Evolutionary conservation across 2,888 invertebrate genomes (phyloP).

Genomic region (Eustalomyia histrio): DNA sequence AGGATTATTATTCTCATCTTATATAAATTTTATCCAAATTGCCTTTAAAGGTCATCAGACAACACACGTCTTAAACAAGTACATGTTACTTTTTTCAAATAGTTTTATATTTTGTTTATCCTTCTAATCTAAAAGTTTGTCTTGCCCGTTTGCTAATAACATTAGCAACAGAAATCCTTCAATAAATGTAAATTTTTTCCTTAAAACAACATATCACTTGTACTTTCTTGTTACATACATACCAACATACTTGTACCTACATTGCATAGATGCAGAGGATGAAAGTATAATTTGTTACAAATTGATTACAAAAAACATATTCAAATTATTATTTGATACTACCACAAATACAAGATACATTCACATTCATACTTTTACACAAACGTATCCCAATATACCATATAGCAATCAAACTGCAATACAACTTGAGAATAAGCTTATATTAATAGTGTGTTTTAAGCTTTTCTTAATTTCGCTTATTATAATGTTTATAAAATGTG

Average conservation of each 20-base stretch:
- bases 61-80: constrained; percentile 4
- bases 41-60: constrained; percentile 21
- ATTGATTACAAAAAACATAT: constrained; percentile 63
- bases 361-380: background rate
- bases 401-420: too few species aligned
- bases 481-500: too few species aligned
- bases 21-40: too few species aligned
- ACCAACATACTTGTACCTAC: too few species aligned
- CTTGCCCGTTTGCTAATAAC: constrained; percentile 34
- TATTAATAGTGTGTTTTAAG: too few species aligned
- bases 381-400: too few species aligned
- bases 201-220: constrained; percentile 38
- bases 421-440: too few species aligned
- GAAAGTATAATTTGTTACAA: constrained; percentile 54
- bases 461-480: too few species aligned
- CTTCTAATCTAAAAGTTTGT: constrained; percentile 1
- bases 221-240: constrained; percentile 17
- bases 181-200: constrained; percentile 35
- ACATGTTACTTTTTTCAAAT: constrained; percentile 4
- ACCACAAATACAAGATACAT: background rate
- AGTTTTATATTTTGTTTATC: background rate
- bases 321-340: constrained; percentile 62
- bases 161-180: constrained; percentile 45
- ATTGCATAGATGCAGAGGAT: background rate
- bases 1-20: too few species aligned